Conservation (phyloP, 2,797 vertebrate genomes). For the Otus scops region DNA sequence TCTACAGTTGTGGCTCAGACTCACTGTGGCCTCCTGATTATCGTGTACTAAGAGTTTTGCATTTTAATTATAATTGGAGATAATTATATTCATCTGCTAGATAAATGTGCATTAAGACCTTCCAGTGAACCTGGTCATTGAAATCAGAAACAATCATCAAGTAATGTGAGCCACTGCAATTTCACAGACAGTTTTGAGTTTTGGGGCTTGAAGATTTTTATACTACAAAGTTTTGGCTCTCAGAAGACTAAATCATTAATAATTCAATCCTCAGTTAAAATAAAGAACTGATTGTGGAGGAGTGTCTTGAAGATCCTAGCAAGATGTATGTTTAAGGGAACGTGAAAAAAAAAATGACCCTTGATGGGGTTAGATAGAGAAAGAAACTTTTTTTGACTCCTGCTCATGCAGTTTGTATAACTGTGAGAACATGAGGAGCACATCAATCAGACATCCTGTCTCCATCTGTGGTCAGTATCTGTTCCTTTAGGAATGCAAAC, state of each 20-base stretch:
- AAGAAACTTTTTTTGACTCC: background rate
- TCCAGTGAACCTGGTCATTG: background rate
- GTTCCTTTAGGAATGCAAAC: background rate
- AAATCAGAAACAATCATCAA: background rate
- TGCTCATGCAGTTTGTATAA: background rate
- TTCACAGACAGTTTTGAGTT: background rate
- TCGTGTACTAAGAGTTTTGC: background rate
- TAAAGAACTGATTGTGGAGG: background rate
- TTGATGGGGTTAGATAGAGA: background rate
- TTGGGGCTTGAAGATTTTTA: background rate
- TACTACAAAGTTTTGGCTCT: background rate
- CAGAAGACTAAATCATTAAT: background rate
- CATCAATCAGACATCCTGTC: background rate
- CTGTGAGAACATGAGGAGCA: background rate
- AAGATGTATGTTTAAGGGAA: background rate
- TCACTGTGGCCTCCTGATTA: background rate
- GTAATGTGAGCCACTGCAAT: background rate
- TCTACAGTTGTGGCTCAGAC: background rate
- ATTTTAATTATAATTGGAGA: background rate
- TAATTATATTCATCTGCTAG: background rate
- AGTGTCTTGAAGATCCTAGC: background rate
- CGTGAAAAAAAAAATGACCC: background rate
- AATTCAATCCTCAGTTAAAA: background rate
- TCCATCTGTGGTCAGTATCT: background rate
- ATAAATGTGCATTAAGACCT: background rate